These are phyloP conservation scores for Dipodomys merriami DNA, from an alignment of 2,113 vertebrate genomes.

Conservation along the genomic window DNA sequence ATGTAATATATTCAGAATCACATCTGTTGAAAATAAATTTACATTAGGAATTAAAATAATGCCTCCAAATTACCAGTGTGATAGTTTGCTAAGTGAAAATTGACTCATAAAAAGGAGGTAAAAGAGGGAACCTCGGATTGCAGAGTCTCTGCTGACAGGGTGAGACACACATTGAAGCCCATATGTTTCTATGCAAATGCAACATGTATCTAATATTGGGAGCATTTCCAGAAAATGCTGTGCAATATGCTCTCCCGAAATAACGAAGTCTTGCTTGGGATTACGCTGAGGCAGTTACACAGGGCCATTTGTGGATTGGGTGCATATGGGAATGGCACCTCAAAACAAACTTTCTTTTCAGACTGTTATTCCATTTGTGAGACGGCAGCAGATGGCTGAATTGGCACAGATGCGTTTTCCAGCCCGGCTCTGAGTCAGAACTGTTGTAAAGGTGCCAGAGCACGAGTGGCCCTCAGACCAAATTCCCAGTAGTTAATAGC, in stretches of 20 bases:
- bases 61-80: constrained; percentile 48
- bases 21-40: constrained; percentile 63
- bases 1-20: constrained; percentile 44
- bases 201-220: constrained; percentile 47
- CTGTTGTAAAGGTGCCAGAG: background rate
- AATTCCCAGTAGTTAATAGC: background rate
- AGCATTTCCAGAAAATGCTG: constrained; percentile 60
- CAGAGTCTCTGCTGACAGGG: constrained; percentile 1
- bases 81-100: constrained; percentile 39
- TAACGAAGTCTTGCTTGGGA: background rate
- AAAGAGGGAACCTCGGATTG: background rate
- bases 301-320: background rate
- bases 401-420: background rate
- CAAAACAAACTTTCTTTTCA: constrained; percentile 26
- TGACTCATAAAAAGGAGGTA: constrained; percentile 59
- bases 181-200: constrained; percentile 50
- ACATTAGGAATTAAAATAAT: constrained; percentile 68
- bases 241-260: constrained; percentile 38
- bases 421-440: constrained; percentile 19
- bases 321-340: constrained; percentile 28
- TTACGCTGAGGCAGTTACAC: background rate
- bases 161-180: constrained; percentile 36
- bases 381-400: constrained; percentile 61
- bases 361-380: background rate
- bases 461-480: background rate